These are phyloP conservation scores for Exephanes ischioxanthus DNA, from an alignment of 2,888 invertebrate species.

Conservation along the genomic window DNA sequence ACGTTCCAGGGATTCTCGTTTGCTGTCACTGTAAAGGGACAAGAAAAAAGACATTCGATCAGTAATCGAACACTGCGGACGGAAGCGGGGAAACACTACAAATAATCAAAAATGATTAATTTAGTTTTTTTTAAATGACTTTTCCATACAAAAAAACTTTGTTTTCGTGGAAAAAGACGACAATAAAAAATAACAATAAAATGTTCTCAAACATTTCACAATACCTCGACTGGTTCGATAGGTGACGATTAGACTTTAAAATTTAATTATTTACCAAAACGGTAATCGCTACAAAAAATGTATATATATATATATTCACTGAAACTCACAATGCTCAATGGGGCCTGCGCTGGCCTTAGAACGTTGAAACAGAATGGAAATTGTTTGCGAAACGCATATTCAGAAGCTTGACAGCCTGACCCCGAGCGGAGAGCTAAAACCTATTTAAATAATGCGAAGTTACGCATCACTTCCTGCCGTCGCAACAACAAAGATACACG, in stretches of 20 bases:
- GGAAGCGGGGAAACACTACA: neutral
- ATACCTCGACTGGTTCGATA: neutral
- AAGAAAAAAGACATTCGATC: constrained; percentile 33
- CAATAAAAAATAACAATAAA: neutral
- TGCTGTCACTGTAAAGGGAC: constrained; percentile 47
- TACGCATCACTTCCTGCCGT: constrained; percentile 75
- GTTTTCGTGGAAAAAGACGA: neutral
- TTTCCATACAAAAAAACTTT: neutral
- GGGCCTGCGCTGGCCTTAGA: neutral
- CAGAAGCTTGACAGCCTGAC: constrained; percentile 71
- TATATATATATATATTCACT: too few species aligned
- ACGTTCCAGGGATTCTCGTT: constrained; percentile 17
- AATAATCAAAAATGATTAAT: neutral
- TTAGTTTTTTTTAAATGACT: neutral
- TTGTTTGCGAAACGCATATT: constrained; percentile 70
- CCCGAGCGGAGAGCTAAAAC: constrained; percentile 52
- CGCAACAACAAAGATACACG: neutral
- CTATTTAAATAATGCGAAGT: constrained; percentile 63
- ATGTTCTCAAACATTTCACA: neutral
- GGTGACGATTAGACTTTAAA: neutral
- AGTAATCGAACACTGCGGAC: neutral
- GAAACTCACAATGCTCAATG: neutral
- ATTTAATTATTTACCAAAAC: neutral
- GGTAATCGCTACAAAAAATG: neutral
- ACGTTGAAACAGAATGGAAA: constrained; percentile 56